Evolutionary conservation across 2,113 vertebrate species (phyloP).

Genomic region (Rhinichthys klamathensis): DNA sequence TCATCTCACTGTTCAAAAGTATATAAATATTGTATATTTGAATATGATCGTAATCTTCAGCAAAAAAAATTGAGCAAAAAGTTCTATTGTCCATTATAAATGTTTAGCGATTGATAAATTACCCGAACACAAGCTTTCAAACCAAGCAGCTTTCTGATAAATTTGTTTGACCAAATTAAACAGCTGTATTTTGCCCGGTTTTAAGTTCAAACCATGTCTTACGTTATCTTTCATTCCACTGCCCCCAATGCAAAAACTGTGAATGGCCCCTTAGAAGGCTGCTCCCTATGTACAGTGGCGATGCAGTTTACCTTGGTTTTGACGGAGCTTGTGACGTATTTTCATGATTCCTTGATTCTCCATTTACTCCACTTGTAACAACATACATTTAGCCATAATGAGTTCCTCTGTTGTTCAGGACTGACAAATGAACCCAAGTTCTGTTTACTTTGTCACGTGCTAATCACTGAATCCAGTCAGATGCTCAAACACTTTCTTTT

Average conservation of each 20-base stretch:
- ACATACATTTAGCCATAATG: not conserved
- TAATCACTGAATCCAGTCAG: conserved; percentile 20
- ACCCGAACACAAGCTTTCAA: not conserved
- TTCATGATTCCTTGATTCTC: not conserved
- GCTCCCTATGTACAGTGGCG: not conserved
- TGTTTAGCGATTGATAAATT: not conserved
- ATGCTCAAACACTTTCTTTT: not conserved
- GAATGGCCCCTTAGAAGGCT: not conserved
- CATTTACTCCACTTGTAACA: conserved; percentile 15
- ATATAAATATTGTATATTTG: no score
- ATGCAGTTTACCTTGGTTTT: not conserved
- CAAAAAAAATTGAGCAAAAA: not conserved
- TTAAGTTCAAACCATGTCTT: no score
- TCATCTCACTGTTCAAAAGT: no score
- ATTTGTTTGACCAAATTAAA: no score
- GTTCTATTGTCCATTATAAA: not conserved
- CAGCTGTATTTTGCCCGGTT: no score
- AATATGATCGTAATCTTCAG: not conserved
- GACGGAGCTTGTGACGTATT: not conserved
- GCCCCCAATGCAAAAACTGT: not conserved
- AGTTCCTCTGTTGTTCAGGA: conserved; percentile 21
- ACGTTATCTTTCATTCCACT: no score
- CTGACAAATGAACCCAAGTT: conserved; percentile 29
- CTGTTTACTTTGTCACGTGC: conserved; percentile 15
- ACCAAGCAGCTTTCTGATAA: not conserved